Percentiles rank a stretch among this genome's conserved stretches.
These are phyloP conservation scores for Arrhopalites spinosus DNA, from an alignment of 2,888 invertebrate species.

Conservation along the genomic window DNA sequence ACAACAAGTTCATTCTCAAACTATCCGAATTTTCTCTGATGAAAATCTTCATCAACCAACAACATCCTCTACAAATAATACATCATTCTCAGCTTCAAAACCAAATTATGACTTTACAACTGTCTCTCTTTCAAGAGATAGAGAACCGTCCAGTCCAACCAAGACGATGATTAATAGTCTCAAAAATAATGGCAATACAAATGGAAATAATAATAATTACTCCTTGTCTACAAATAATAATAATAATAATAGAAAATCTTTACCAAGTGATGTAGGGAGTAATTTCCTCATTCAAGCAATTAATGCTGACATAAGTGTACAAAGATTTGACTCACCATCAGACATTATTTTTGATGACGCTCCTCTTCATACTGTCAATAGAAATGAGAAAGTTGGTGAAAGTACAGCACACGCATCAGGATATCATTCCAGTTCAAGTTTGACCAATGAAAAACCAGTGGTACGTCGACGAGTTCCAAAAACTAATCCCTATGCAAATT, in stretches of 20 bases:
- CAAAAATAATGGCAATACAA: not conserved
- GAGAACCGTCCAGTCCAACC: not conserved
- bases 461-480: slow-evolving; percentile 53
- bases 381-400: not conserved
- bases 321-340: not conserved
- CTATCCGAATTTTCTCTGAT: slow-evolving; percentile 49
- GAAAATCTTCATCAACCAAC: slow-evolving; percentile 48
- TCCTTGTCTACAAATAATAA: too few species aligned
- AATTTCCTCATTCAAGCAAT: slow-evolving; percentile 25
- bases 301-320: slow-evolving; percentile 21
- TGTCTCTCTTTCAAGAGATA: too few species aligned
- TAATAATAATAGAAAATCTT: not conserved
- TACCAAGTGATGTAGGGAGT: not conserved
- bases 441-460: slow-evolving; percentile 28
- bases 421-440: not conserved
- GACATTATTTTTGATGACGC: not conserved
- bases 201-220: not conserved
- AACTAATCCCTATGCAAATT: slow-evolving; percentile 54
- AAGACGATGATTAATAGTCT: not conserved
- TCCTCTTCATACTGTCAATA: too few species aligned
- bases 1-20: slow-evolving; percentile 29
- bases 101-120: not conserved
- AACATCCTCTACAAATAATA: not conserved
- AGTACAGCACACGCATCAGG: not conserved
- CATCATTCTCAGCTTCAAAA: not conserved